Percentiles rank a stretch among this genome's conserved stretches.
These are phyloP conservation scores for Acrocephalus kingi DNA, from an alignment of 2,113 vertebrate genomes.

Conservation along the genomic window DNA sequence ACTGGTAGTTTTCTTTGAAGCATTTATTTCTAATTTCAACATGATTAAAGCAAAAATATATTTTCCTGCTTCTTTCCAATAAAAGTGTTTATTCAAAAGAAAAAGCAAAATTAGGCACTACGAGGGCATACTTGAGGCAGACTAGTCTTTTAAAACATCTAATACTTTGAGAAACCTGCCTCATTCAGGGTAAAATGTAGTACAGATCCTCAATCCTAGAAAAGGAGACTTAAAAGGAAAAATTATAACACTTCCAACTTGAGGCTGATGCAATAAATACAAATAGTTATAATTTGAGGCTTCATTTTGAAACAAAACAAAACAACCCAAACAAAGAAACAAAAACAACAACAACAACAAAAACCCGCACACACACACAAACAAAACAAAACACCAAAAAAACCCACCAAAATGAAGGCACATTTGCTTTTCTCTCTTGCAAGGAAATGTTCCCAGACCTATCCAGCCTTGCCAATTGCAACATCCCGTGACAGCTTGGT, in stretches of 20 bases:
- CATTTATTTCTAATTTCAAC: neutral
- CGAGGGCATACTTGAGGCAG: neutral
- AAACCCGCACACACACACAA: neutral
- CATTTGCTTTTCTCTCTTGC: neutral
- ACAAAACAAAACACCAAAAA: no score
- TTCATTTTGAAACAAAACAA: neutral
- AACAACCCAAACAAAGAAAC: no score
- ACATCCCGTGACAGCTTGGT: rapidly evolving
- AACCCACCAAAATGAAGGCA: neutral
- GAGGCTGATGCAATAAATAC: neutral
- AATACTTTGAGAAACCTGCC: neutral
- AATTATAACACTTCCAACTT: neutral
- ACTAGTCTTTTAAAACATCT: neutral
- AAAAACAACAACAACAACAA: no score
- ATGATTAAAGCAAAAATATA: neutral
- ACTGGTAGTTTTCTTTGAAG: neutral
- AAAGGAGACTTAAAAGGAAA: neutral
- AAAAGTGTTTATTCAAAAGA: neutral
- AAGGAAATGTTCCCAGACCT: neutral
- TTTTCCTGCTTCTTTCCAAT: neutral
- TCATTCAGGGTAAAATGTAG: neutral
- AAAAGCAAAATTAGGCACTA: neutral
- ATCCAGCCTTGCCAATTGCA: neutral
- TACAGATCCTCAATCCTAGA: neutral
- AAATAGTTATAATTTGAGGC: neutral